Percentiles rank a stretch among this genome's conserved stretches.
Evolutionary conservation across 2,888 invertebrate species (phyloP).

Genomic region (Calliphora vomitoria): DNA sequence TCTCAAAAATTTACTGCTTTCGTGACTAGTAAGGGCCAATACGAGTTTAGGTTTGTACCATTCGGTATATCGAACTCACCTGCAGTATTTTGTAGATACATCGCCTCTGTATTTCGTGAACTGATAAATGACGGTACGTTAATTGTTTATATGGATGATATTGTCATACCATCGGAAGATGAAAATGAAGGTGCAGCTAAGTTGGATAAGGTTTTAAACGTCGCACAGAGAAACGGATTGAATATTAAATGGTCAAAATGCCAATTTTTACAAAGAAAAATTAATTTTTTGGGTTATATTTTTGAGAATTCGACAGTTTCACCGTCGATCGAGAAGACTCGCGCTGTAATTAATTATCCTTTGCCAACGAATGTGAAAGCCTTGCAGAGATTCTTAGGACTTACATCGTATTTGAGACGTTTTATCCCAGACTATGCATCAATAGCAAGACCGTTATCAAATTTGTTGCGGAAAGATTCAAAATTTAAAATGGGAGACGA

Average conservation of each 20-base stretch:
- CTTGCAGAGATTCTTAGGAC: conserved; percentile 33
- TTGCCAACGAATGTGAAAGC: conserved; percentile 11
- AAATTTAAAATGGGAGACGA: conserved; percentile 72
- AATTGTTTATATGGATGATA: neutral
- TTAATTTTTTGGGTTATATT: too few relatives aligned
- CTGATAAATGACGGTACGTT: conserved; percentile 15
- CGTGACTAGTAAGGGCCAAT: conserved; percentile 53
- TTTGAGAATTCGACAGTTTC: too few relatives aligned
- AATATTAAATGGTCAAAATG: conserved; percentile 26
- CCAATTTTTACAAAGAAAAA: too few relatives aligned
- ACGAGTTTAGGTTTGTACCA: conserved; percentile 63
- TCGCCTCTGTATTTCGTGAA: neutral
- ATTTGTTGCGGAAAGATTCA: conserved; percentile 67
- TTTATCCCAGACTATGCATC: conserved; percentile 6
- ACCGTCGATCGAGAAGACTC: too few relatives aligned
- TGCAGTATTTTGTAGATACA: neutral
- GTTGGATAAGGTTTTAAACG: conserved; percentile 20
- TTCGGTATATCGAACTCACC: conserved; percentile 25
- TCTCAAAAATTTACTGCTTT: conserved; percentile 20
- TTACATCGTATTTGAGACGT: neutral
- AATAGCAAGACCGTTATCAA: neutral
- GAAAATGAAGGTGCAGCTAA: conserved; percentile 49
- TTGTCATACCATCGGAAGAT: neutral
- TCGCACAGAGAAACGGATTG: conserved; percentile 39
- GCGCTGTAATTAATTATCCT: too few relatives aligned